phyloP scores from a whole-genome alignment of 2,888 invertebrate genomes.

The Neoaliturus tenellus region DNA sequence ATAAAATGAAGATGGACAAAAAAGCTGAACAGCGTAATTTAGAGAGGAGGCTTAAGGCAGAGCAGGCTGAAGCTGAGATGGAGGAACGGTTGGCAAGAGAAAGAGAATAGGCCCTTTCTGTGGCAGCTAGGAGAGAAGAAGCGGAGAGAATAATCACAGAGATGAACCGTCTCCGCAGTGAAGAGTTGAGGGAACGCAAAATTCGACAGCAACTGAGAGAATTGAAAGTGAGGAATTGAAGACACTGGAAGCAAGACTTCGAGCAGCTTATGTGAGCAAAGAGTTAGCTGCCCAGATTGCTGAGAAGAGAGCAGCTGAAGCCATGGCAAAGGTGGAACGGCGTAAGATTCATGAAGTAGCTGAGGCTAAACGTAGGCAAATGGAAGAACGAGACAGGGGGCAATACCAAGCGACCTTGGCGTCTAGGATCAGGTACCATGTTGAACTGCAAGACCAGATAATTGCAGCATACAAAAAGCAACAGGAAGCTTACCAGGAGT shows the following conservation, averaged over 20 bases:
- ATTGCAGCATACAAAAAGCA: conserved; percentile 74
- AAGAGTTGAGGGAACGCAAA: no score
- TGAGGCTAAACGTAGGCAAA: neutral
- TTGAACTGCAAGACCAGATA: conserved; percentile 77
- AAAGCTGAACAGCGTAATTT: conserved; percentile 20
- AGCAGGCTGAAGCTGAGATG: conserved; percentile 34
- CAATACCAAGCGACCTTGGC: conserved; percentile 36
- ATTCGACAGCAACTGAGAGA: conserved; percentile 79
- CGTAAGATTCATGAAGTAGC: neutral
- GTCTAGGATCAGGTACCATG: conserved; percentile 71
- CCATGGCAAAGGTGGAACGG: neutral
- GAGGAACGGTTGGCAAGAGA: neutral
- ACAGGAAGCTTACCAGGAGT: conserved; percentile 77
- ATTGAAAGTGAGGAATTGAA: conserved; percentile 78
- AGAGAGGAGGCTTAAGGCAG: conserved; percentile 15
- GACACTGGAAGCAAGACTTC: conserved; percentile 79
- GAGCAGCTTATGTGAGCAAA: conserved; percentile 84
- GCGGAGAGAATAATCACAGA: no score
- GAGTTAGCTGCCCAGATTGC: conserved; percentile 80
- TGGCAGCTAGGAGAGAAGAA: no score
- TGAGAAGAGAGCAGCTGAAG: conserved; percentile 72
- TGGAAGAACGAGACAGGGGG: conserved; percentile 19
- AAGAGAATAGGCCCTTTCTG: no score
- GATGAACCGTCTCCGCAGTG: no score
- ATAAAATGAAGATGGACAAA: conserved; percentile 38